Base-by-base conservation (phyloP, 2,113 vertebrate genomes). In the Vidua chalybeata region DNA sequence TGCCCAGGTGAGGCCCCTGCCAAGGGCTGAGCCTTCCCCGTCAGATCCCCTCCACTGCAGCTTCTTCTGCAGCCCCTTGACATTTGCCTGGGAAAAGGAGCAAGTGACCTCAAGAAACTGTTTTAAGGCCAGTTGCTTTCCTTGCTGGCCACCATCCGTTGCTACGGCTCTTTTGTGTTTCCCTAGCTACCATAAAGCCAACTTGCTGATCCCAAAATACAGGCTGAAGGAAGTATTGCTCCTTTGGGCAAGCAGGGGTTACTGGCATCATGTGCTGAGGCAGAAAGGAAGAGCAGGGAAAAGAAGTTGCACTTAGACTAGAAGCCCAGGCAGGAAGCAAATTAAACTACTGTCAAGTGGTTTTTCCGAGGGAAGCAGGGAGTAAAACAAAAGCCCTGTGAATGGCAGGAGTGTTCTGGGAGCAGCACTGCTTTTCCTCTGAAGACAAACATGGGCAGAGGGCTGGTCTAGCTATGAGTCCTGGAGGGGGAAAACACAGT, bases 1-100 rank as follows among this genome's bases (percentile, higher is more conserved):
- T 10, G 97, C 98, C 14, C 98, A 98, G 98, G 99, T 99, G 97
- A 97, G 90, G 11, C 37, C 59, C 6, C 41, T 16, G 21, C 11
- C 2, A 0, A 54, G 48, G 27, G 39, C 87, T 58, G 33, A 63
- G 11, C 73, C 71, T 67, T n/a, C n/a, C n/a, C n/a, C n/a, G n/a
- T n/a, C n/a, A n/a, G n/a, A n/a, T 83, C 27, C 73, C 54, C 39
- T 28, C 66, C 49, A 1, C 67, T 43, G 88, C 13, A 16, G 7
- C 87, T 74, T 87, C 82, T 86, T 87, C 87, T 39, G 56, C 59
- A 61, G 77, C 26, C 56, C 71, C 33, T 91, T 85, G 93, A 76
- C 28, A 35, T 82, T 92, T 76, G 33, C 87, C 59, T 77, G 49
- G 71, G 20, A 56, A 0, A n/a, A n/a, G n/a, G n/a, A n/a, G n/a